phyloP scores from a whole-genome alignment of 2,888 invertebrate species.

The Drosophila basisetae region DNA sequence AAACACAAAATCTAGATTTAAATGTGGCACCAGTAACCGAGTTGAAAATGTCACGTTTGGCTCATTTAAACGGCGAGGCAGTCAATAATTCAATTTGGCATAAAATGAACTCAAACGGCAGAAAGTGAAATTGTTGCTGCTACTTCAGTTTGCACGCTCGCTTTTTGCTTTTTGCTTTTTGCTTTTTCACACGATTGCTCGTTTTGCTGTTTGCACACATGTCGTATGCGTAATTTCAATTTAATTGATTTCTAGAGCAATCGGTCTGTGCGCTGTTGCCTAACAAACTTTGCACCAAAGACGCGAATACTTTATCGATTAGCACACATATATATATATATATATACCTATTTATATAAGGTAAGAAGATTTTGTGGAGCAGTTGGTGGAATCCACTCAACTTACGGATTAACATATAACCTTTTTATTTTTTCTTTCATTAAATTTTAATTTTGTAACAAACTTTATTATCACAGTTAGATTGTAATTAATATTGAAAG shows the following conservation, averaged over 20 bases:
- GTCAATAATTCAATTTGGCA: slow-evolving; percentile 46
- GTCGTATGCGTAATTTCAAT: slow-evolving; percentile 77
- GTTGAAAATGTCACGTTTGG: slow-evolving; percentile 59
- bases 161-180: neutral
- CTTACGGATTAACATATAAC: neutral
- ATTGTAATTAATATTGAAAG: neutral
- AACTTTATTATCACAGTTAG: neutral
- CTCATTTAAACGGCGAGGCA: slow-evolving; percentile 48
- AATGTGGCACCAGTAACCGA: slow-evolving; percentile 3
- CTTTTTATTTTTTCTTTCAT: neutral
- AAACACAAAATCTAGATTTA: neutral
- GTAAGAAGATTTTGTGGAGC: neutral
- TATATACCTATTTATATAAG: neutral
- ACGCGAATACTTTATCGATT: slow-evolving; percentile 28
- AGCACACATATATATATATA: neutral
- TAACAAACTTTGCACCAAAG: slow-evolving; percentile 59
- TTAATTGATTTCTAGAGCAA: slow-evolving; percentile 73
- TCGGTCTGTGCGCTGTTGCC: slow-evolving; percentile 37
- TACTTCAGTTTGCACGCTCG: neutral
- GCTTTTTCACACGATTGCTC: slow-evolving; percentile 1
- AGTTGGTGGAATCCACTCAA: neutral
- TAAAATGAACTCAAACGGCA: slow-evolving; percentile 44
- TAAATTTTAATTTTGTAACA: neutral
- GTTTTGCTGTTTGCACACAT: slow-evolving; percentile 59
- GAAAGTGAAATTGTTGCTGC: slow-evolving; percentile 47